Evolutionary conservation across 2,113 vertebrate genomes (phyloP).

Genomic region (Gallinago undulata): DNA sequence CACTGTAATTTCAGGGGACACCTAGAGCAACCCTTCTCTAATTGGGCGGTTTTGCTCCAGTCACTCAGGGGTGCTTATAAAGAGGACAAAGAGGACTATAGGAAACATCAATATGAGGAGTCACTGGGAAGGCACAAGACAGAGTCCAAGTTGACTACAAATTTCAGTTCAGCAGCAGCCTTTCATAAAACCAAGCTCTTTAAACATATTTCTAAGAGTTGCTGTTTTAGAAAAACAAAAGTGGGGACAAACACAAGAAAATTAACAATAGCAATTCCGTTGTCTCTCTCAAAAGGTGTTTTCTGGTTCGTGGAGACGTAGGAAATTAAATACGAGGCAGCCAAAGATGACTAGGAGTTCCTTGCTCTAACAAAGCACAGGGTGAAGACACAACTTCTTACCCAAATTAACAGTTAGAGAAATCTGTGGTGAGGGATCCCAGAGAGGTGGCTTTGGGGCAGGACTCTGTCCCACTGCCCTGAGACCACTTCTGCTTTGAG

Average conservation of each 20-base stretch:
- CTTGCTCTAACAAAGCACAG: not conserved
- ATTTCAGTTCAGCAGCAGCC: not conserved
- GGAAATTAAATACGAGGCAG: not conserved
- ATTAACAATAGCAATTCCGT: not conserved
- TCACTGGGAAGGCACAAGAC: not conserved
- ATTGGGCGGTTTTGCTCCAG: not conserved
- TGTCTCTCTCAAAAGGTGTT: not conserved
- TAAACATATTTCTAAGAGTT: not conserved
- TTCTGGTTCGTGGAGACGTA: not conserved
- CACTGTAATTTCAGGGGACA: constrained; percentile 28
- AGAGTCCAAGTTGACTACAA: not conserved
- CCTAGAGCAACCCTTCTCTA: not conserved
- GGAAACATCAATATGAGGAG: not conserved
- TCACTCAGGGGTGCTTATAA: not conserved
- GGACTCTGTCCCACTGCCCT: not conserved
- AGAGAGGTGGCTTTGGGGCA: not conserved
- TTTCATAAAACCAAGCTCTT: not conserved
- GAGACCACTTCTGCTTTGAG: not conserved
- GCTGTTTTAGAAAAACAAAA: not conserved
- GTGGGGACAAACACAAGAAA: not conserved
- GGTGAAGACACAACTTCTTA: not conserved
- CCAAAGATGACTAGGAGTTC: not conserved
- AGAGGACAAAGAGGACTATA: not conserved
- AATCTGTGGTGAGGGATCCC: not conserved
- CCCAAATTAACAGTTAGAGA: not conserved